Evolutionary conservation across 2,888 invertebrate genomes (phyloP), one percentile per base, ranked within the genome.

Genomic region (Ophion ventricosus): DNA sequence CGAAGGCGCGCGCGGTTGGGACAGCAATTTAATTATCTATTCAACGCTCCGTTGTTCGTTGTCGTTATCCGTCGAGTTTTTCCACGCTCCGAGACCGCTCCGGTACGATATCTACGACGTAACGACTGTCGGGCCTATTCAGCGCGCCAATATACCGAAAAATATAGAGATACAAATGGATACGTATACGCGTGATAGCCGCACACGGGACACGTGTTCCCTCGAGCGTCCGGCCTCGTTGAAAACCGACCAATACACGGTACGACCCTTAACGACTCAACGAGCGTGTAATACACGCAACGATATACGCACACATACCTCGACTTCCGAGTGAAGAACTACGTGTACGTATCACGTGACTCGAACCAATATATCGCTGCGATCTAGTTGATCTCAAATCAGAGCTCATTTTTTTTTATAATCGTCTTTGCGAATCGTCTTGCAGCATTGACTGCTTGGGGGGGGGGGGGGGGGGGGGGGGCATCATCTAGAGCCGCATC

Each of bases 1-100:
- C 56, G 75, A 67, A 79, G 89, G 89, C 86, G 87, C 88, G 89
- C 86, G 87, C 88, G 90, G 89, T 91, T 88, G 82, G 75, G 72
- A 80, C 85, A 80, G 86, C 86, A 86, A 88, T 88, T 90, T 89
- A 88, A 88, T 89, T 86, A 88, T 88, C 87, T 87, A 89, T 89
- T 90, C 88, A 80, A 80, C 82, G 80, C 80, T 75, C 40, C 54
- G 78, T 61, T 57, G 80, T 80, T 80, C 72, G 76, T 59, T 57
- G 69, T 72, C 70, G 76, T 59, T 73, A 70, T 84, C 77, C 78
- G 78, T 54, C 64, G 73, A 64, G 70, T 73, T 57, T 76, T 67
- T 73, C 72, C 77, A 78, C 20, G 25, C 57, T 10, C 49, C 43
- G 7, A 43, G 40, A 56, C 40, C 56, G 14, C 43, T 63, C 63